These are phyloP conservation scores for Podarcis cretensis DNA, from an alignment of 2,113 vertebrate genomes.

Conservation along the genomic window DNA sequence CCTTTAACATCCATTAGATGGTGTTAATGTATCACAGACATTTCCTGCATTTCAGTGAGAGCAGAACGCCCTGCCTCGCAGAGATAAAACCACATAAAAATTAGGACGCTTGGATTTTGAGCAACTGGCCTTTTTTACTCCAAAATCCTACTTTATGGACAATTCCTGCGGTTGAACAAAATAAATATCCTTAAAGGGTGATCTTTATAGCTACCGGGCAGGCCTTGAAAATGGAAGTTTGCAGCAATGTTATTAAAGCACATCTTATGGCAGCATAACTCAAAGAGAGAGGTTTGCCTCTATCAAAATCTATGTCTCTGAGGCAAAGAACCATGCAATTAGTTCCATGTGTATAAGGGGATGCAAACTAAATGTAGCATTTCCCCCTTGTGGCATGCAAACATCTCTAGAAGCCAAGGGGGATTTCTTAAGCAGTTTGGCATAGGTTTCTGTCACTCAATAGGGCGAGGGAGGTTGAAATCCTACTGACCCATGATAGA, in stretches of 20 bases:
- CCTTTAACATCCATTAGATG: slow-evolving; percentile 1
- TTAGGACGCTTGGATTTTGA: neutral
- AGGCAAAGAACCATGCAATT: neutral
- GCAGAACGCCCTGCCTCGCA: neutral
- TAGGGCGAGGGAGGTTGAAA: neutral
- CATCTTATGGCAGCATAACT: neutral
- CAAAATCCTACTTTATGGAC: neutral
- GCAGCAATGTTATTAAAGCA: neutral
- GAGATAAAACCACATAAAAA: neutral
- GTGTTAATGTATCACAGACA: neutral
- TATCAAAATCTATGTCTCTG: neutral
- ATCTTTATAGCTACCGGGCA: neutral
- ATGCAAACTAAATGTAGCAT: too few relatives aligned
- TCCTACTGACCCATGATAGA: too few relatives aligned
- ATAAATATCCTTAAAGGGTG: neutral
- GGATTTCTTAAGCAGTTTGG: neutral
- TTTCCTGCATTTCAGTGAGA: neutral
- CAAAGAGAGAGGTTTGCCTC: neutral
- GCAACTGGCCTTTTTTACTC: neutral
- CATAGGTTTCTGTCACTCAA: too few relatives aligned
- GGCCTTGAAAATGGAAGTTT: neutral
- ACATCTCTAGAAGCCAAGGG: neutral
- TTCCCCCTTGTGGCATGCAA: neutral
- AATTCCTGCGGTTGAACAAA: neutral
- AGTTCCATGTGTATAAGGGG: neutral